phyloP scores from a whole-genome alignment of 1,140 invertebrate genomes.

The Zaprionus lachaisei region DNA sequence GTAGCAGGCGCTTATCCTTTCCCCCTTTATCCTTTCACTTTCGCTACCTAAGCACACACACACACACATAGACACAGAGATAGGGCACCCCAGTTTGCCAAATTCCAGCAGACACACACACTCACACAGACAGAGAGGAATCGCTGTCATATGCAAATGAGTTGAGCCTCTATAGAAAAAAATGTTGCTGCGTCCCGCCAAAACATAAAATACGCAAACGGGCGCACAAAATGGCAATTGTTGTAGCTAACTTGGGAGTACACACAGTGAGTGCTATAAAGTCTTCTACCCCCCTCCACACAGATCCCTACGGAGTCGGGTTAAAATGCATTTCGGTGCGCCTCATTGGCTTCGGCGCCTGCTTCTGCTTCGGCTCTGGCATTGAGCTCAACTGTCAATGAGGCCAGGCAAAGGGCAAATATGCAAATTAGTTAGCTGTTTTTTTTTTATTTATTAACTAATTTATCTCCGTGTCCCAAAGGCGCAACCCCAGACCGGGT shows the following conservation, averaged over 20 bases:
- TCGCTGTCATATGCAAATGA: conserved; percentile 78
- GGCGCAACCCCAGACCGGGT: conserved; percentile 67
- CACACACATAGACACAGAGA: conserved; percentile 32
- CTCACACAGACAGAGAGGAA: conserved; percentile 22
- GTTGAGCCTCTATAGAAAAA: conserved; percentile 52
- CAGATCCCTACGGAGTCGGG: neutral
- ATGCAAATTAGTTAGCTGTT: conserved; percentile 76
- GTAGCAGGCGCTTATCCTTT: conserved; percentile 55
- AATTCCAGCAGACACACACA: conserved; percentile 66
- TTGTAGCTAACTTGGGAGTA: conserved; percentile 28
- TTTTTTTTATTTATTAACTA: conserved; percentile 78
- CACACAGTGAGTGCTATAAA: neutral
- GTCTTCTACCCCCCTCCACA: neutral
- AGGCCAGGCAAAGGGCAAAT: conserved; percentile 72
- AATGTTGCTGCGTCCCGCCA: conserved; percentile 58
- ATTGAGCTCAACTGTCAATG: conserved; percentile 70
- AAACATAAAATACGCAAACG: conserved; percentile 57
- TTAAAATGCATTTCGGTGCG: conserved; percentile 79
- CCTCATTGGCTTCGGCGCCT: conserved; percentile 72
- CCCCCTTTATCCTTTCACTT: conserved; percentile 72
- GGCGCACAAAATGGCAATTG: conserved; percentile 64
- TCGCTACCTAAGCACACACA: conserved; percentile 68
- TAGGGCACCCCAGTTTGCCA: conserved; percentile 63
- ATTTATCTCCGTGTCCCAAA: conserved; percentile 74
- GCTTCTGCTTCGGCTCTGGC: conserved; percentile 28